Evolutionary conservation across 30 jellyfish, hydroid and myxozoan genomes (phyloP).

Genomic region (Aurelia sp.): DNA sequence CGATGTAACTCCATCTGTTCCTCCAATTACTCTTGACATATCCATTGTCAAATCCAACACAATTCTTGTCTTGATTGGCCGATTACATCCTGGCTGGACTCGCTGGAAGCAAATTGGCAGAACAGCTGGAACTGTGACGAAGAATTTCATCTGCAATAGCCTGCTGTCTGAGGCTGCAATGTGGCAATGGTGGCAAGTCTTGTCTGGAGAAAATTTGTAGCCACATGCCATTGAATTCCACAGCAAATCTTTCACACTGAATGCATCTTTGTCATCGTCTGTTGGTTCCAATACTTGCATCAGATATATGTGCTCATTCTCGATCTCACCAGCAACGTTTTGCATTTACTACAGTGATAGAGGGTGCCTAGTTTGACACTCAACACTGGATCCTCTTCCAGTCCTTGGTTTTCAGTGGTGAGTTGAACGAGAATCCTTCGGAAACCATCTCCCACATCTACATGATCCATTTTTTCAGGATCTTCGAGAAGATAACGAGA

Average conservation of each 20-base stretch:
- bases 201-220: no score
- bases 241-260: no score
- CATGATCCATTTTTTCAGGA: background rate
- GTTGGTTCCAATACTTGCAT: background rate
- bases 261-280: background rate
- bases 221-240: no score
- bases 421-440: background rate
- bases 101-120: background rate
- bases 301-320: background rate
- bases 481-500: background rate
- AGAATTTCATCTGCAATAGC: background rate
- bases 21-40: background rate
- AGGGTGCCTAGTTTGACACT: background rate
- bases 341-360: background rate
- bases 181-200: no score
- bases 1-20: no score
- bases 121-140: background rate
- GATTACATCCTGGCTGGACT: background rate
- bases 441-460: constrained; percentile 1
- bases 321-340: background rate
- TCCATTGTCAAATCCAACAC: background rate
- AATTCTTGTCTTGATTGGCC: background rate
- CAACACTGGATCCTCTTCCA: no score
- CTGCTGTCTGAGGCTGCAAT: constrained; percentile 13
- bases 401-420: background rate